Percentiles rank a stretch among this genome's conserved stretches.
Conservation (phyloP, 1,140 invertebrate genomes). For the Solenopsis fugax region DNA sequence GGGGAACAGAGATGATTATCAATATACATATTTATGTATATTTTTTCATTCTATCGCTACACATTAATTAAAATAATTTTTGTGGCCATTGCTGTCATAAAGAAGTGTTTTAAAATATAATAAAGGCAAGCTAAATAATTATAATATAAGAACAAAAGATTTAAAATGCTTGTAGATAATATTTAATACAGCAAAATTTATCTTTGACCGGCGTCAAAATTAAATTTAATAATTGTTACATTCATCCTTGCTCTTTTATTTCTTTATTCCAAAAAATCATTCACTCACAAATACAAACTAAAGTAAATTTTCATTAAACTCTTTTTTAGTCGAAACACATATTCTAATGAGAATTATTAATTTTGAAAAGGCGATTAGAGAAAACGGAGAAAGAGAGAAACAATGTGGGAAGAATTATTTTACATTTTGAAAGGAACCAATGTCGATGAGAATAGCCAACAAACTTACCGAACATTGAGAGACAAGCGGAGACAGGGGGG, state of each 20-base stretch:
- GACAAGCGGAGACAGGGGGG: conserved; percentile 50
- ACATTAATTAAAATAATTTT: not conserved
- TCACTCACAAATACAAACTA: not conserved
- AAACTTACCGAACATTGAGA: conserved; percentile 77
- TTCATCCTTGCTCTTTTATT: not conserved
- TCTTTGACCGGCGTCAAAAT: not conserved
- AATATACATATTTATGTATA: not conserved
- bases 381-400: not conserved
- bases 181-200: not conserved
- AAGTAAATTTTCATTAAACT: not conserved
- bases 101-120: conserved; percentile 1
- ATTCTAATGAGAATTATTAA: not conserved
- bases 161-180: not conserved
- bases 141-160: not conserved
- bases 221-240: not conserved
- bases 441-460: conserved; percentile 76
- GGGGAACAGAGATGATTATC: not conserved
- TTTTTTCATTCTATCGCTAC: not conserved
- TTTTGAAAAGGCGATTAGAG: not conserved
- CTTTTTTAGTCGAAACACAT: not conserved
- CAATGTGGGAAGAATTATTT: conserved; percentile 53
- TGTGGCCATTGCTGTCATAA: not conserved
- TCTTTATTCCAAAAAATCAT: not conserved
- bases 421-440: conserved; percentile 4
- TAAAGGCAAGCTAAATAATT: not conserved